Percentiles rank a stretch among this genome's conserved stretches.
Conservation (phyloP, 2,888 invertebrate species). For the Scaptomyza cyrtandrae region DNA sequence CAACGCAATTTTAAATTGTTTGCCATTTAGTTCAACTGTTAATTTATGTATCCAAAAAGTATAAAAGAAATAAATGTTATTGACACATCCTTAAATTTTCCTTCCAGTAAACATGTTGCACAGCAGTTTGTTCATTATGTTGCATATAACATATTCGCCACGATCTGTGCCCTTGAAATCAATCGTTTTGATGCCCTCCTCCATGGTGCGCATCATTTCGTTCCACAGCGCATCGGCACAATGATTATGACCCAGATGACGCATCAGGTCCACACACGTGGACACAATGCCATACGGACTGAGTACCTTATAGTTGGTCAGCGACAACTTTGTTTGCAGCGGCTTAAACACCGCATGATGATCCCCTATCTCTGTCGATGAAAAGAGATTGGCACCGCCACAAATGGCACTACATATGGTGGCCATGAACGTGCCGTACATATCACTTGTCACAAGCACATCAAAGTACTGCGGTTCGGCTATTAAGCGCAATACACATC, state of each 20-base stretch:
- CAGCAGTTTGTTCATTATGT: slow-evolving; percentile 60
- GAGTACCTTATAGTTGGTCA: slow-evolving; percentile 61
- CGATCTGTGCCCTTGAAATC: slow-evolving; percentile 69
- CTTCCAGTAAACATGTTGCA: slow-evolving; percentile 46
- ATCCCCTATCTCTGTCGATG: slow-evolving; percentile 69
- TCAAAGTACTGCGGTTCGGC: slow-evolving; percentile 68
- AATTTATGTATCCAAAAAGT: slow-evolving; percentile 31
- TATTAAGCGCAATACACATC: slow-evolving; percentile 55
- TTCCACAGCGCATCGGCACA: slow-evolving; percentile 58
- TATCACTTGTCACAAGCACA: slow-evolving; percentile 71
- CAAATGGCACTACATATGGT: slow-evolving; percentile 72
- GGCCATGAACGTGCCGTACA: slow-evolving; percentile 75
- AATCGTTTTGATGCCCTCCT: slow-evolving; percentile 58
- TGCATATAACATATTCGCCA: slow-evolving; percentile 67
- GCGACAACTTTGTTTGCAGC: slow-evolving; percentile 75
- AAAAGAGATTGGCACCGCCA: slow-evolving; percentile 78
- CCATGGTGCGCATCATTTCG: slow-evolving; percentile 67
- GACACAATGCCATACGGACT: slow-evolving; percentile 76
- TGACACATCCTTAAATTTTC: not conserved
- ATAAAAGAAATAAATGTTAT: slow-evolving; percentile 16
- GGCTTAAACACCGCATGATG: slow-evolving; percentile 80
- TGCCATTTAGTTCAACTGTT: slow-evolving; percentile 9
- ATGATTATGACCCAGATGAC: slow-evolving; percentile 52
- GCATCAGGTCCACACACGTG: slow-evolving; percentile 65
- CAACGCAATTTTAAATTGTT: slow-evolving; percentile 49